A percentile compares a stretch with the other conserved stretches of the same genome.
Conservation (phyloP, 2,888 invertebrate genomes). For the Alloplasta piceator region DNA sequence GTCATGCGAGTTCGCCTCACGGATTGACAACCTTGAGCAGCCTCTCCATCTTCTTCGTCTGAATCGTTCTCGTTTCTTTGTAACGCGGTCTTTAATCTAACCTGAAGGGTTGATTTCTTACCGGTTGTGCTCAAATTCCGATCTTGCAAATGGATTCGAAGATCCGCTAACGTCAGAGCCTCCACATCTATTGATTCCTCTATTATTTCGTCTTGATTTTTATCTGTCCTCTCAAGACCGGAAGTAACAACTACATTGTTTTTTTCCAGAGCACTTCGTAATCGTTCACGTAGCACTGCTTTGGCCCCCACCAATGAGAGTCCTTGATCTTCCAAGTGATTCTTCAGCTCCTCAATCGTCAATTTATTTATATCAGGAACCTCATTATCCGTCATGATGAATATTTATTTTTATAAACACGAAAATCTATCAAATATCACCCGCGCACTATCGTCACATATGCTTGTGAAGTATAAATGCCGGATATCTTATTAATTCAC, state of each 20-base stretch:
- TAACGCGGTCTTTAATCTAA: slow-evolving; percentile 17
- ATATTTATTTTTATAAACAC: no score
- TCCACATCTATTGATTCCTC: slow-evolving; percentile 19
- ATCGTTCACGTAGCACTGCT: slow-evolving; percentile 24
- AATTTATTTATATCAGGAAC: neutral
- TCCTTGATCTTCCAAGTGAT: slow-evolving; percentile 21
- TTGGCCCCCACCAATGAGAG: slow-evolving; percentile 27
- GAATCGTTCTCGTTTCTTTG: neutral
- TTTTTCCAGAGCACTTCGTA: slow-evolving; percentile 3
- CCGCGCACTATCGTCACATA: no score
- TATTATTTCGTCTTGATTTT: no score
- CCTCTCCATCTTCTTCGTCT: neutral
- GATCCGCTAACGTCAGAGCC: slow-evolving; percentile 17
- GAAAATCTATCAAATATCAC: no score
- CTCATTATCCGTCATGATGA: no score
- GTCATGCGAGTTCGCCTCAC: no score
- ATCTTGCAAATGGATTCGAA: slow-evolving; percentile 5
- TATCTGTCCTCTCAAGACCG: neutral
- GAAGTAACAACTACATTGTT: neutral
- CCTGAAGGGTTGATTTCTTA: slow-evolving; percentile 20
- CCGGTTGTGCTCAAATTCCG: slow-evolving; percentile 17
- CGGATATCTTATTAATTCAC: no score
- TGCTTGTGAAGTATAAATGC: no score
- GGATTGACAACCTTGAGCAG: neutral
- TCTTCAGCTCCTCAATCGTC: slow-evolving; percentile 8